Base-by-base conservation (phyloP, 2,888 invertebrate genomes). In the Osedax frankpressi region DNA sequence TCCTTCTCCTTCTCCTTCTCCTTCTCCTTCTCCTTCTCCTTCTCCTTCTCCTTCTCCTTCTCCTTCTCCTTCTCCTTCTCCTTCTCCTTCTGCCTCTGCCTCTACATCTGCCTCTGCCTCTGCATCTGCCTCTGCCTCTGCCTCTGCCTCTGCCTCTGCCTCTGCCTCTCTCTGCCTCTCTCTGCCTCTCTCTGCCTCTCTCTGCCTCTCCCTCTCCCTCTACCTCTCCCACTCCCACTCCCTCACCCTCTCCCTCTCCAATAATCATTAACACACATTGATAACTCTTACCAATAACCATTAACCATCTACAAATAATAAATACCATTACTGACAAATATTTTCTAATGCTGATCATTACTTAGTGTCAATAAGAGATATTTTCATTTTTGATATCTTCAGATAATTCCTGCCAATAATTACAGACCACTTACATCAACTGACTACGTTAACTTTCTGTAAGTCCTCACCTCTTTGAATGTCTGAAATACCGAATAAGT, bases 31-130 rank as follows among this genome's bases (percentile, higher is more conserved):
- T 67, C 24, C 14, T 67, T 19, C 67, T 67, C 24, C 24, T 24
- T 67, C 67, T 30, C 24, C 24, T 11, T 59, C 27, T 59, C 11
- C 44, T 24, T 25, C 70, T 59, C n/a, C 71, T 26, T 24, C 24
- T 29, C 26, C 71, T 69, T 71, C 25, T 71, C 6, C n/a, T 6
- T 3, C 25, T 70, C 24, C n/a, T n/a, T 72, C 72, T 70, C 2
- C 2, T 6, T 73, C 71, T n/a, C n/a, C n/a, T n/a, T n/a, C n/a
- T n/a, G n/a, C n/a, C n/a, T n/a, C n/a, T n/a, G n/a, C n/a, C n/a
- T n/a, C n/a, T n/a, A n/a, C n/a, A n/a, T n/a, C n/a, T n/a, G n/a
- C n/a, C n/a, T n/a, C n/a, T n/a, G n/a, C n/a, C n/a, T n/a, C n/a
- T n/a, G n/a, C n/a, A n/a, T n/a, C n/a, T n/a, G n/a, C n/a, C n/a